A percentile compares a stretch with the other conserved stretches of the same genome.
Evolutionary conservation across 2,113 vertebrate species (phyloP).

Genomic region (Solea senegalensis): DNA sequence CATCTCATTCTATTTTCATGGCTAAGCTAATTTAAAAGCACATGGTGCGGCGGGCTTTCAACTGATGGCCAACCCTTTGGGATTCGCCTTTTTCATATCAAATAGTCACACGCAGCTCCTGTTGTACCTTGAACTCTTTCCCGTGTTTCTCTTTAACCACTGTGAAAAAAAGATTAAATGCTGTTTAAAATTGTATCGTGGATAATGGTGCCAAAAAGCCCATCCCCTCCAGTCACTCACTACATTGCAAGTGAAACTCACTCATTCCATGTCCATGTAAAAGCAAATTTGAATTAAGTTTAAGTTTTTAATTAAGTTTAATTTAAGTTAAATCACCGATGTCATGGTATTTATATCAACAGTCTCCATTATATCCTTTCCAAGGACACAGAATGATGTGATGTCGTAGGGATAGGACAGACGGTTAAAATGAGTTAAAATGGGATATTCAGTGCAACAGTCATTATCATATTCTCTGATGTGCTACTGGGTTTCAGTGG

Average conservation of each 20-base stretch:
- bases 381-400: slow-evolving; percentile 5
- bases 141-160: background rate
- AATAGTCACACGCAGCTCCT: background rate
- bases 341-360: too few species aligned
- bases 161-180: background rate
- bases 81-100: slow-evolving; percentile 4
- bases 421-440: background rate
- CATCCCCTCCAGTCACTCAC: background rate
- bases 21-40: slow-evolving; percentile 64
- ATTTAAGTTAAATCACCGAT: too few species aligned
- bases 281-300: too few species aligned
- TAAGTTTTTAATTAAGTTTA: too few species aligned
- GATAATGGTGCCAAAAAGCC: background rate
- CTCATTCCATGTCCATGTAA: too few species aligned
- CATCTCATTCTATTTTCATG: slow-evolving; percentile 65
- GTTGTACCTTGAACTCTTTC: background rate
- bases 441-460: too few species aligned
- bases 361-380: too few species aligned
- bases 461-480: background rate
- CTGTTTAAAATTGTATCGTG: slow-evolving; percentile 3
- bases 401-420: background rate
- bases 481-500: background rate
- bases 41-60: slow-evolving; percentile 22
- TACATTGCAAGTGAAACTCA: too few species aligned
- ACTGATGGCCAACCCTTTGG: slow-evolving; percentile 13